Percentiles rank a stretch among this genome's conserved stretches.
These are phyloP conservation scores for Corynorhinus townsendii DNA, from an alignment of 2,113 vertebrate genomes.

Conservation along the genomic window DNA sequence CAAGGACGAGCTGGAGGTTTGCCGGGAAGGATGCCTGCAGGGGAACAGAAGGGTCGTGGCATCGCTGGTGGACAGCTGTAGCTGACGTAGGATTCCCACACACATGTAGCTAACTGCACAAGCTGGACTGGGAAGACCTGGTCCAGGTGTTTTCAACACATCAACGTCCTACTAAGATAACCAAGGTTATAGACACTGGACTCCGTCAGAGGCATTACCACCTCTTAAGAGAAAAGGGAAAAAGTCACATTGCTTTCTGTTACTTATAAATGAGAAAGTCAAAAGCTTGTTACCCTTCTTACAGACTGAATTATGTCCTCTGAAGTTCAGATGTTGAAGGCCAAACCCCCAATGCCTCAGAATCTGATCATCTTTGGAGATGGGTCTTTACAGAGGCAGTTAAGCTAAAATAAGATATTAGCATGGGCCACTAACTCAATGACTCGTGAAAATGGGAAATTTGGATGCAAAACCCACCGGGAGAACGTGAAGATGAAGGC, in stretches of 20 bases:
- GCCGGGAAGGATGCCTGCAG: conserved; percentile 94
- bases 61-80: accelerated
- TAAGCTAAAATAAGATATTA: accelerated
- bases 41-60: not conserved
- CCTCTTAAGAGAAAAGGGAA: not conserved
- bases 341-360: not conserved
- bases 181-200: accelerated
- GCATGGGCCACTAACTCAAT: accelerated
- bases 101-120: accelerated
- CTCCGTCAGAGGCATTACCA: accelerated
- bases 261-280: accelerated
- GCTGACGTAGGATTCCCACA: accelerated
- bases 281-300: not conserved
- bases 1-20: conserved; percentile 95
- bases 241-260: accelerated
- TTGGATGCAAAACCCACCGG: not conserved
- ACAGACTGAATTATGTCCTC: accelerated
- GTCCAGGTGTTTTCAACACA: accelerated
- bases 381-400: not conserved
- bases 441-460: not conserved
- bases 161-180: accelerated
- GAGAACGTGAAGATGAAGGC: not conserved
- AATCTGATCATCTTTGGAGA: accelerated
- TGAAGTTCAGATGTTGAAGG: accelerated
- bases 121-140: accelerated